Evolutionary conservation across 2,888 invertebrate genomes (phyloP).

Genomic region (Octonoba sinensis): DNA sequence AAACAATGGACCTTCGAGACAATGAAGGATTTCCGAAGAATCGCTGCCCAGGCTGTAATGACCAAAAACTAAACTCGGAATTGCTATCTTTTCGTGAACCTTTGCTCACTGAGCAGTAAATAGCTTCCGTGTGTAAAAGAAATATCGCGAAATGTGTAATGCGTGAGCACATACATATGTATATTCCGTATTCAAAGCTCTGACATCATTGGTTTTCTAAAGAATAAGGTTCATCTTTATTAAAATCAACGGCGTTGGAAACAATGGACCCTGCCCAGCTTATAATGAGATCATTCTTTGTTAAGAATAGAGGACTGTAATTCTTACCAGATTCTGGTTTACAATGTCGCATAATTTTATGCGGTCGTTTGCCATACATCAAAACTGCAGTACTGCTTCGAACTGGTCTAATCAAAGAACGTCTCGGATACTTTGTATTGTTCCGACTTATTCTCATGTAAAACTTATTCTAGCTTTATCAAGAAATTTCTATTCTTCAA

Average conservation of each 20-base stretch:
- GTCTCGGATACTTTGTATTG: no score
- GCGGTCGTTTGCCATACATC: no score
- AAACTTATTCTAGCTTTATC: no score
- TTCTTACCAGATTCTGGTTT: no score
- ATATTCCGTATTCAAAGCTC: slow-evolving; percentile 13
- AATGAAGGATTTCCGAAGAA: slow-evolving; percentile 28
- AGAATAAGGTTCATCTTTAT: slow-evolving; percentile 26
- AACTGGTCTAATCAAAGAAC: no score
- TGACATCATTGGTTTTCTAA: not conserved
- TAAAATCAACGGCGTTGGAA: slow-evolving; percentile 14
- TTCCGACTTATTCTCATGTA: no score
- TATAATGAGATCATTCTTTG: slow-evolving; percentile 16
- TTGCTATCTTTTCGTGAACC: slow-evolving; percentile 36
- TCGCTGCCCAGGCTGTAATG: slow-evolving; percentile 21
- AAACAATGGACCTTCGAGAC: slow-evolving; percentile 40
- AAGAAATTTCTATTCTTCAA: no score
- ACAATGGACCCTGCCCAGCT: slow-evolving; percentile 38
- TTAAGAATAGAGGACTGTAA: no score
- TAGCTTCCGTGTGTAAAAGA: slow-evolving; percentile 45
- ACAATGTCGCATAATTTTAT: no score
- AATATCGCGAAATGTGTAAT: slow-evolving; percentile 27
- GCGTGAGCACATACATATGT: slow-evolving; percentile 28
- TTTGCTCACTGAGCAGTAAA: slow-evolving; percentile 29
- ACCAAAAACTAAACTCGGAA: slow-evolving; percentile 17
- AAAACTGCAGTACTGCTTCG: no score